Base-by-base conservation (phyloP, 2,888 invertebrate species). In the Apamea anceps region DNA sequence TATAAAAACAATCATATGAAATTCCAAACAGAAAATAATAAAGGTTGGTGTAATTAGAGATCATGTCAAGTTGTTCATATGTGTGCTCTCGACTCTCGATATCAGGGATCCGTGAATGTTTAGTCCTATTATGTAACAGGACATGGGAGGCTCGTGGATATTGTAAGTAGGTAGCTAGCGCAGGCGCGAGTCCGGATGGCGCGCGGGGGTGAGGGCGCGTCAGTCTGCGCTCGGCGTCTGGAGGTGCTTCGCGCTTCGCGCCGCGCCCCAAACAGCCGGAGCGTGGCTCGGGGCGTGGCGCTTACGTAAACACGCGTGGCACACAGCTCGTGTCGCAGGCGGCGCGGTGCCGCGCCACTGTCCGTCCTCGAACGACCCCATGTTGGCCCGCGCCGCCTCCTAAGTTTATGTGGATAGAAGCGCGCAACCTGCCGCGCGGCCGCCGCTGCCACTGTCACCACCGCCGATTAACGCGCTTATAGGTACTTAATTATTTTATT, bases 241-340 rank as follows among this genome's bases (percentile, higher is more conserved):
- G 95, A 94, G 95, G 95, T 96, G 96, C 95, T 92, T 92, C 93
- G 95, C 95, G 94, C 96, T 95, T 92, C 93, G 96, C 96, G 96
- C 96, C 96, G 96, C 96, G 96, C 96, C 95, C 96, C 96, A 95
- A 92, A 95, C 94, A 94, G 96, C 95, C 94, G 93, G 91, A 95
- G 95, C 95, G 96, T 96, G 96, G 96, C 96, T 95, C 96, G 96
- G 97, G 97, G 97, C 96, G 97, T 97, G 97, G 96, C 97, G 97
- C 96, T 96, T 96, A 97, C 96, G 96, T 96, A 96, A 96, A 97
- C 96, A 97, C 95, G 96, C 96, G 96, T 94, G 94, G 92, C 92
- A 87, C 91, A 90, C 90, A 91, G 91, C 90, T 92, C 92, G 92
- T 91, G 93, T 91, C 92, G 91, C 93, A 91, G 94, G 95, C 94